Base-by-base conservation (phyloP, 2,113 vertebrate species). In the Acinonyx jubatus region DNA sequence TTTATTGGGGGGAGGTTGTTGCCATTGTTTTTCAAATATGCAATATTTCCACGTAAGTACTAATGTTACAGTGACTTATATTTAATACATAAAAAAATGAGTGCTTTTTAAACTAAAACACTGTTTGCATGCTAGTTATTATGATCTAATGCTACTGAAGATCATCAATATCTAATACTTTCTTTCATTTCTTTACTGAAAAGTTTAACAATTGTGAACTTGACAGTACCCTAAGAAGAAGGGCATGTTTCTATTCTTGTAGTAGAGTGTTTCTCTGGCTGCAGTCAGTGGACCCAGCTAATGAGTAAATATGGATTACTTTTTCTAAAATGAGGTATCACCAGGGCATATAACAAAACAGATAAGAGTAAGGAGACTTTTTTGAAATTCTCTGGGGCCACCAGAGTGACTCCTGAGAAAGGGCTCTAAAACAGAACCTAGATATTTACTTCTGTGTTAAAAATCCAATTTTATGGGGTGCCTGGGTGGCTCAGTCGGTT, bases 391-490 rank as follows among this genome's bases (percentile, higher is more conserved):
- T 83, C 55, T 86, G 15, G 7, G 57, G 12, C 4, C 27, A 87
- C 5, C 4, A 45, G 12, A 4, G 9, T 81, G 2, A 88, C 14
- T 48, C 36, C 61, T 89, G 21, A 84, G 55, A 82, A 89, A 89
- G 48, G 1, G 1, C 38, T 79, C 38, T 84, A 10, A 81, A 84
- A 57, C 15, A 65, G 91, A 92, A 82, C 4, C 36, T 57, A 65
- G 27, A 71, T 95, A 2, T 92, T 94, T 96, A 65, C 1, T 94
- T 90, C 14, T 18, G 38, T 41, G 66, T 84, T 88, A 83, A 86
- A 96, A 96, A 74, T 73, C 10, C 2, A 91, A 23, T 76, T 96
- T 88, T 92, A 79, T 91, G n/a, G 5, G 57, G 19, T 8, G 41
- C 41, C 41, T 41, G 41, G 41, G 41, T 41, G 57, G 21, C 19